Conservation (phyloP, 1,140 invertebrate genomes). For the Brachionus plicatilis region DNA sequence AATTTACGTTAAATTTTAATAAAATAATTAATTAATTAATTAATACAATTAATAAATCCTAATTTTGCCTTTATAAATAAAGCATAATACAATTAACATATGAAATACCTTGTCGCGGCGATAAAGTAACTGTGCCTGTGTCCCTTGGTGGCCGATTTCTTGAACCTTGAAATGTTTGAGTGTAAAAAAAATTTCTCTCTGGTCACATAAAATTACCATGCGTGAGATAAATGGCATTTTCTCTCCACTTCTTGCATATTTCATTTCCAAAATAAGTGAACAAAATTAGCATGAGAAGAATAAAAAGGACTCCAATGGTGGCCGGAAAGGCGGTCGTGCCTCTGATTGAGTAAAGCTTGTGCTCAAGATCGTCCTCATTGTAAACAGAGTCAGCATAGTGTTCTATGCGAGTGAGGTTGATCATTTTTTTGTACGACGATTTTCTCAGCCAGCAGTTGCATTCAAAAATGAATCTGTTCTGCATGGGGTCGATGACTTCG, state of each 20-base stretch:
- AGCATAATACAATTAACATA: no score
- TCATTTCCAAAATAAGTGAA: conserved; percentile 35
- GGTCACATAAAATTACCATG: not conserved
- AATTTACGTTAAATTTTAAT: no score
- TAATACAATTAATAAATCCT: no score
- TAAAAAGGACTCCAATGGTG: conserved; percentile 1
- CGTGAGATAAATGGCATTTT: not conserved
- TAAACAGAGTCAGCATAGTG: not conserved
- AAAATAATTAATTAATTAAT: no score
- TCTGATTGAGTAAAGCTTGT: not conserved
- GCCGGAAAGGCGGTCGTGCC: not conserved
- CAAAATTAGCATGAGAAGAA: conserved; percentile 3
- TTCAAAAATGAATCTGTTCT: not conserved
- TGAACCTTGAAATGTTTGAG: not conserved
- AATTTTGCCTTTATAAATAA: no score
- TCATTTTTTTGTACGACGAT: not conserved
- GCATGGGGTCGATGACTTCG: not conserved
- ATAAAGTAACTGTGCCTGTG: not conserved
- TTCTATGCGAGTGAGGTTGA: not conserved
- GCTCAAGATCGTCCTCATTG: not conserved
- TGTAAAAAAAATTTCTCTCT: not conserved
- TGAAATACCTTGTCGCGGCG: conserved; percentile 2
- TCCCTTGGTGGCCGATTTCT: not conserved
- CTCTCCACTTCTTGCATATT: conserved; percentile 29
- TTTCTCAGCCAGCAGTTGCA: conserved; percentile 27